Percentiles rank a stretch among this genome's conserved stretches.
phyloP scores from a whole-genome alignment of 2,113 vertebrate species.

The Bettongia penicillata region DNA sequence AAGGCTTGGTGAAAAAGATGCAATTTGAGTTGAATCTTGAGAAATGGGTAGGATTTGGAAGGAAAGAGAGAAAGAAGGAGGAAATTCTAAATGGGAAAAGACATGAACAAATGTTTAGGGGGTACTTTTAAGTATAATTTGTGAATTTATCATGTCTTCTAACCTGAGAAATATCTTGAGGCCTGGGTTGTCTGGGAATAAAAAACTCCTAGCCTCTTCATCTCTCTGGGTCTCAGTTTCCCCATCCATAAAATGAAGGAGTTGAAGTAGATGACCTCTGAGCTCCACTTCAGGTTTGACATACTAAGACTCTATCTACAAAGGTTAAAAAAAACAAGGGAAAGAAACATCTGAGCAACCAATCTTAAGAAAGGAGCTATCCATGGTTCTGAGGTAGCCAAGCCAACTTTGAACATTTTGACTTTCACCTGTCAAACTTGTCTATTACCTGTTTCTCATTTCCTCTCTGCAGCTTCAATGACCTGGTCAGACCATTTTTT shows the following conservation, averaged over 20 bases:
- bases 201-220: not conserved
- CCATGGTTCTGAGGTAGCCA: not conserved
- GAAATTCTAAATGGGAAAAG: not conserved
- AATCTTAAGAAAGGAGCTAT: not conserved
- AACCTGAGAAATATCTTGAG: not conserved
- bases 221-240: not conserved
- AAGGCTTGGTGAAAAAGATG: not conserved
- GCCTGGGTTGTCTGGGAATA: not conserved
- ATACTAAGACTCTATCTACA: not conserved
- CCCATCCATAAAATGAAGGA: not conserved
- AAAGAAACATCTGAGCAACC: not conserved
- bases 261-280: not conserved
- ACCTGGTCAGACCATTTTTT: not conserved
- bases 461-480: not conserved
- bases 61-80: not conserved
- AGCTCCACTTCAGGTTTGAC: not conserved
- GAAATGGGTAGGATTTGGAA: not conserved
- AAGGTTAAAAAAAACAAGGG: not conserved
- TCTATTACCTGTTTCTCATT: not conserved
- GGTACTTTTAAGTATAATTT: not conserved
- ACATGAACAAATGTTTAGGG: not conserved
- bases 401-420: not conserved
- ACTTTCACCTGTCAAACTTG: not conserved
- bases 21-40: not conserved
- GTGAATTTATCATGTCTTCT: not conserved